phyloP scores from a whole-genome alignment of 2,888 invertebrate genomes.

The Portevinia maculata region DNA sequence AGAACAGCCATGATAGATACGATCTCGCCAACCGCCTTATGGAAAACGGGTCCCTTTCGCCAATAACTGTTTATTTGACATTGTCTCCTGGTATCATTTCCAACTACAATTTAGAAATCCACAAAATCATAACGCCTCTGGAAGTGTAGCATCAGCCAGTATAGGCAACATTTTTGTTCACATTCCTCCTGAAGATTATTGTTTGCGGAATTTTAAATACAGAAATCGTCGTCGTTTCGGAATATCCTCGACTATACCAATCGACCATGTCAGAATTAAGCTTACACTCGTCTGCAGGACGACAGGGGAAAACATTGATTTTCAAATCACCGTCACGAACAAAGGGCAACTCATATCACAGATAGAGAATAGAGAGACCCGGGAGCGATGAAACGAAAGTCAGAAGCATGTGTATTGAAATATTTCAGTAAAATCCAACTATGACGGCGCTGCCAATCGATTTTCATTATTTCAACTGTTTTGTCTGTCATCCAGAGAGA shows the following conservation, averaged over 20 bases:
- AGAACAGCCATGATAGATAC: too few species aligned
- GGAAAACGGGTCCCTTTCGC: slow-evolving; percentile 2
- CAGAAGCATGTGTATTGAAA: slow-evolving; percentile 36
- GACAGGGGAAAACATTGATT: slow-evolving; percentile 35
- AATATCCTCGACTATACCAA: slow-evolving; percentile 1
- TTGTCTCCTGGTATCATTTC: neutral
- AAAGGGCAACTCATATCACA: slow-evolving; percentile 37
- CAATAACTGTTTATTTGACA: neutral
- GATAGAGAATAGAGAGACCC: neutral
- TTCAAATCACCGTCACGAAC: slow-evolving; percentile 43
- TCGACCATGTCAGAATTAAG: neutral
- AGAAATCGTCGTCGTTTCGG: slow-evolving; percentile 11
- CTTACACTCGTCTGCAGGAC: neutral
- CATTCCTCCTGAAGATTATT: slow-evolving; percentile 22
- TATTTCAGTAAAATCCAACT: slow-evolving; percentile 35
- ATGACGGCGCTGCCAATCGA: slow-evolving; percentile 38
- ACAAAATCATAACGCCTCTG: slow-evolving; percentile 3
- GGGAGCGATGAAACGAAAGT: slow-evolving; percentile 31
- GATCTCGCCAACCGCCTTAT: too few species aligned
- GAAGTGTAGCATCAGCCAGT: neutral
- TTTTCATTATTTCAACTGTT: slow-evolving; percentile 66
- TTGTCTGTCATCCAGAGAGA: slow-evolving; percentile 33
- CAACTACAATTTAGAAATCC: neutral
- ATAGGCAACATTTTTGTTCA: slow-evolving; percentile 4
- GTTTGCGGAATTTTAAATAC: slow-evolving; percentile 11